Evolutionary conservation across 2,797 vertebrate genomes (phyloP), one percentile per base, ranked within the genome.

Genomic region (Morus bassanus): DNA sequence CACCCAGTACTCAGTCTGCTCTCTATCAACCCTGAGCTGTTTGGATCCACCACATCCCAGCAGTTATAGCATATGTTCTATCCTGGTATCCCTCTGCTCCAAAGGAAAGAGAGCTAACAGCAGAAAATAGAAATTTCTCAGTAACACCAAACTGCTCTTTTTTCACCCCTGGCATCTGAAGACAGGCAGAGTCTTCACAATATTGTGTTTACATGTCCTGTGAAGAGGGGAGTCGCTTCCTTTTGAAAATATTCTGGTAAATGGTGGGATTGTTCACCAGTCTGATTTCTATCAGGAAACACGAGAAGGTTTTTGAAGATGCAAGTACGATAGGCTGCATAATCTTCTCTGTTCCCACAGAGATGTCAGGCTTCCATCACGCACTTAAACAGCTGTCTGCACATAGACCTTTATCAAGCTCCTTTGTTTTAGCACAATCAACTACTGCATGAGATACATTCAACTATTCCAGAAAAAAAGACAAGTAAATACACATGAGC

Each of bases 241-340:
- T 85, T 89, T 88, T 25, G 60, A 85, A 70, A 85, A 51, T 28
- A 31, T 4, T 31, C 59, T 59, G 22, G n/a, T 84, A 61, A 91
- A 89, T 2, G 25, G 56, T 63, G 41, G 64, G 54, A 59, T 30
- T 85, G 91, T 63, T 85, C 91, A 54, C 14, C 27, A 41, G 53
- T 14, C 68, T 68, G 91, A 95, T 79, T 76, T 14, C 85, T 68
- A 59, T 65, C 91, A 80, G 89, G 91, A 75, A 78, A 88, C 69
- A 72, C 0, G 5, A 88, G 90, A 76, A 59, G 88, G 61, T 22
- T 91, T 95, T 17, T 23, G 88, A 82, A 90, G 88, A 59, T 59
- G 43, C 0, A 24, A 85, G 60, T 11, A 94, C 90, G 93, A 84
- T 7, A 57, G 85, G 46, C 84, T 78, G 61, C 59, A 76, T 33